Percentiles rank a stretch among this genome's conserved stretches.
Evolutionary conservation across 2,797 vertebrate species (phyloP).

Genomic region (Menidia menidia): DNA sequence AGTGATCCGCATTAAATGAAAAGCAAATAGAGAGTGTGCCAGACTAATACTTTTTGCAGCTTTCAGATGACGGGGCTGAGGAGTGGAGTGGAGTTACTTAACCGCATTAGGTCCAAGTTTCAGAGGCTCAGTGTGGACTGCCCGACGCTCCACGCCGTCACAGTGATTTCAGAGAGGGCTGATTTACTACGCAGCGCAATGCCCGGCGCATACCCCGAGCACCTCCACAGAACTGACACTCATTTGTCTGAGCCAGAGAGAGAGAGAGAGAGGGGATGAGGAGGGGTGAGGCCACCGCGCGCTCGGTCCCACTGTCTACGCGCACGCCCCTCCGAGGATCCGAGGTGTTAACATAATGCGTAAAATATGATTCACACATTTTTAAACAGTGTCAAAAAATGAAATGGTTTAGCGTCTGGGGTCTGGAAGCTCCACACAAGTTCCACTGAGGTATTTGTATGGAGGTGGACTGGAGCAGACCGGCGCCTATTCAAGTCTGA

Average conservation of each 20-base stretch:
- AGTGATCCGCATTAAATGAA: conserved; percentile 17
- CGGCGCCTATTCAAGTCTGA: conserved; percentile 81
- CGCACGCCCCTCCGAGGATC: conserved; percentile 42
- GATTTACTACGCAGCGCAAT: conserved; percentile 77
- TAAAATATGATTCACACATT: conserved; percentile 83
- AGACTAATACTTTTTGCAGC: conserved; percentile 40
- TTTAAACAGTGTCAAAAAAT: conserved; percentile 81
- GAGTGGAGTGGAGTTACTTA: conserved; percentile 57
- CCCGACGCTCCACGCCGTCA: conserved; percentile 71
- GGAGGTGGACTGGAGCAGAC: conserved; percentile 80
- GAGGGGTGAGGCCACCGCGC: conserved; percentile 21
- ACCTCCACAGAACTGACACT: conserved; percentile 73
- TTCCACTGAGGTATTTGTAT: conserved; percentile 81
- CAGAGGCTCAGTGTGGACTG: conserved; percentile 58
- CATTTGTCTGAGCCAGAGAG: conserved; percentile 68
- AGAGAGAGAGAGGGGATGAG: conserved; percentile 17
- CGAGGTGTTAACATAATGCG: conserved; percentile 79
- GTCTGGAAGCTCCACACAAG: conserved; percentile 77
- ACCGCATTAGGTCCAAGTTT: conserved; percentile 25
- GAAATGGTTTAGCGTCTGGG: conserved; percentile 67
- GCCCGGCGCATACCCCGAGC: conserved; percentile 71
- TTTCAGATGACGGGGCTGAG: conserved; percentile 24
- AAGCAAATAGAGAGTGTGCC: neutral
- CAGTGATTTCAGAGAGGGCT: conserved; percentile 69
- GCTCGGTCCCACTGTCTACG: conserved; percentile 38